Evolutionary conservation across 2,888 invertebrate species (phyloP).

Genomic region (Amblyjoppa proteus): DNA sequence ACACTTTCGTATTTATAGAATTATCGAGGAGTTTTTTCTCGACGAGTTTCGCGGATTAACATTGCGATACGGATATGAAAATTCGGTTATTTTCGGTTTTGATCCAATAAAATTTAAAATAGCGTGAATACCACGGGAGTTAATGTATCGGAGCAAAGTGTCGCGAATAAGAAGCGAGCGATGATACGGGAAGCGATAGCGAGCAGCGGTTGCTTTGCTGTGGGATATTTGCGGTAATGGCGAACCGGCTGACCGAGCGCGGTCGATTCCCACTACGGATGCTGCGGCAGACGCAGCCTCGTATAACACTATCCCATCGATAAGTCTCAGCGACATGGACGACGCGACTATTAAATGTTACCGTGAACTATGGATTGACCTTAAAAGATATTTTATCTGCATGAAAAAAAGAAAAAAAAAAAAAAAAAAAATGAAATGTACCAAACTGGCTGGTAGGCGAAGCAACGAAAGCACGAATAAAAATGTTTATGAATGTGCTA

Average conservation of each 20-base stretch:
- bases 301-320: constrained; percentile 4
- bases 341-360: not conserved
- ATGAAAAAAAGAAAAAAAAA: not conserved
- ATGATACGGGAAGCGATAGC: constrained; percentile 6
- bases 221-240: constrained; percentile 41
- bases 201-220: not conserved
- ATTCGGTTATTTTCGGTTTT: not conserved
- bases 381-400: not conserved
- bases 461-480: not conserved
- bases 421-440: not conserved
- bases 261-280: constrained; percentile 35
- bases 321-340: not conserved
- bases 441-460: not conserved
- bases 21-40: not conserved
- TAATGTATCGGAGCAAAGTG: not conserved
- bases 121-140: not conserved
- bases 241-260: constrained; percentile 57
- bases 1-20: not conserved
- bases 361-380: not conserved
- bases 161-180: not conserved
- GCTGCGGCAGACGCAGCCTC: constrained; percentile 32
- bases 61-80: too few species aligned
- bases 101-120: not conserved
- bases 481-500: not conserved
- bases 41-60: not conserved